A percentile compares a stretch with the other conserved stretches of the same genome.
Evolutionary conservation across 2,888 invertebrate species (phyloP).

Genomic region (Chaetoderma sp.): DNA sequence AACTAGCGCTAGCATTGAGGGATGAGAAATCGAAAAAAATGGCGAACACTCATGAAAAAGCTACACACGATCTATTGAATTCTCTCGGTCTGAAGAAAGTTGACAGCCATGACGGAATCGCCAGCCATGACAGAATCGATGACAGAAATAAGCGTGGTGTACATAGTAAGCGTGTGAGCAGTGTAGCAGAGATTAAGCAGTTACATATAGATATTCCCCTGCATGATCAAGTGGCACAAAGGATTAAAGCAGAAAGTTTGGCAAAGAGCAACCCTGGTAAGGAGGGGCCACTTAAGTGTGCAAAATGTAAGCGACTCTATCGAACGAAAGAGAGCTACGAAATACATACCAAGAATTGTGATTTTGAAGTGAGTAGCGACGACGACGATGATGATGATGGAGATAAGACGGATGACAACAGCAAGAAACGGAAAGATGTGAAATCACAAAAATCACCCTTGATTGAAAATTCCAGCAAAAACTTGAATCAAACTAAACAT

Average conservation of each 20-base stretch:
- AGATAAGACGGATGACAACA: slow-evolving; percentile 30
- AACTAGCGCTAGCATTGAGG: not conserved
- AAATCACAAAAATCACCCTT: too few species aligned
- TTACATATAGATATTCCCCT: too few species aligned
- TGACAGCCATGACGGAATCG: too few species aligned
- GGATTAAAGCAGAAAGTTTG: slow-evolving; percentile 66
- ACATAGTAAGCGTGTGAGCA: not conserved
- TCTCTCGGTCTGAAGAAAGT: not conserved
- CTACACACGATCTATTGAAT: not conserved
- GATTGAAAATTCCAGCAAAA: too few species aligned
- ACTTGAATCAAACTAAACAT: too few species aligned
- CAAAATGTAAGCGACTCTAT: slow-evolving; percentile 81
- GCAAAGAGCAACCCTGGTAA: slow-evolving; percentile 62
- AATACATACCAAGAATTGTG: slow-evolving; percentile 65
- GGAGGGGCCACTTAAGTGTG: slow-evolving; percentile 82
- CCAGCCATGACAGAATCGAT: too few species aligned
- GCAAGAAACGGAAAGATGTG: too few species aligned
- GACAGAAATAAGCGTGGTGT: not conserved
- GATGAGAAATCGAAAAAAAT: not conserved
- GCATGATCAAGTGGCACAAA: slow-evolving; percentile 71
- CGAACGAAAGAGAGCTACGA: slow-evolving; percentile 67
- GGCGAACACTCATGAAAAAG: not conserved
- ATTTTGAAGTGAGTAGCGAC: slow-evolving; percentile 68
- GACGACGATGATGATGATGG: slow-evolving; percentile 64
- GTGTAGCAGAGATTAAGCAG: not conserved